These are phyloP conservation scores for Heterohyrax brucei DNA, from an alignment of 2,797 vertebrate species.

Conservation along the genomic window DNA sequence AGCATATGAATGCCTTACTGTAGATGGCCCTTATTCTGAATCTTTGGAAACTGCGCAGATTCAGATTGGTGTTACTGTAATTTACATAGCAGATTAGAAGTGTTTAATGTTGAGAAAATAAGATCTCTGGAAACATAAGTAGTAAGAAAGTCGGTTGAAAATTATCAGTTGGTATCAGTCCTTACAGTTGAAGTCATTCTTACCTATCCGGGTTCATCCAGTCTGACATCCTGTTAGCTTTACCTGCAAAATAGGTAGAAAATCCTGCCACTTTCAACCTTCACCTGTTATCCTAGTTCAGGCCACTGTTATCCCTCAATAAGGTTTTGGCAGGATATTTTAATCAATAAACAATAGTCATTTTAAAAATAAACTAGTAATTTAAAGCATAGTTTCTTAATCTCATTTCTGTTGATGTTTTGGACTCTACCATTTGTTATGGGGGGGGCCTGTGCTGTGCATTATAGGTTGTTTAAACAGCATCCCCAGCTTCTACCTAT, in stretches of 20 bases:
- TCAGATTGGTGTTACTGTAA: constrained; percentile 10
- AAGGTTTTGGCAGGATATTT: background rate
- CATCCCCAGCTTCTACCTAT: background rate
- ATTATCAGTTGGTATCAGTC: background rate
- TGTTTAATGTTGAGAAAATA: constrained; percentile 56
- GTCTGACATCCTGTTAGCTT: background rate
- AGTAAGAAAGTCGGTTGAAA: constrained; percentile 51
- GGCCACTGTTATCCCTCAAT: background rate
- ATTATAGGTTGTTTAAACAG: too few species aligned
- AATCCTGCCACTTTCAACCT: too few species aligned
- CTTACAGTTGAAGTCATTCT: constrained; percentile 15
- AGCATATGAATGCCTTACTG: background rate
- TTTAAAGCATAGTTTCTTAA: too few species aligned
- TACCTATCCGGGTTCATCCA: background rate
- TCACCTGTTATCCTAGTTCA: too few species aligned
- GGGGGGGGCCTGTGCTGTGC: too few species aligned
- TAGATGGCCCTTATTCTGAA: background rate
- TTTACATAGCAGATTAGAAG: constrained; percentile 10
- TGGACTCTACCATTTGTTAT: too few species aligned
- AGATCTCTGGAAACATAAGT: background rate
- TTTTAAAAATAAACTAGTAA: background rate
- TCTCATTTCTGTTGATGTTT: too few species aligned
- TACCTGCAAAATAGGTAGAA: too few species aligned
- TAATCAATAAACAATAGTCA: too few species aligned
- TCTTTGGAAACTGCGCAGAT: constrained; percentile 30